A percentile compares a stretch with the other conserved stretches of the same genome.
Conservation (phyloP, 2,888 invertebrate genomes). For the Pachymerium ferrugineum region DNA sequence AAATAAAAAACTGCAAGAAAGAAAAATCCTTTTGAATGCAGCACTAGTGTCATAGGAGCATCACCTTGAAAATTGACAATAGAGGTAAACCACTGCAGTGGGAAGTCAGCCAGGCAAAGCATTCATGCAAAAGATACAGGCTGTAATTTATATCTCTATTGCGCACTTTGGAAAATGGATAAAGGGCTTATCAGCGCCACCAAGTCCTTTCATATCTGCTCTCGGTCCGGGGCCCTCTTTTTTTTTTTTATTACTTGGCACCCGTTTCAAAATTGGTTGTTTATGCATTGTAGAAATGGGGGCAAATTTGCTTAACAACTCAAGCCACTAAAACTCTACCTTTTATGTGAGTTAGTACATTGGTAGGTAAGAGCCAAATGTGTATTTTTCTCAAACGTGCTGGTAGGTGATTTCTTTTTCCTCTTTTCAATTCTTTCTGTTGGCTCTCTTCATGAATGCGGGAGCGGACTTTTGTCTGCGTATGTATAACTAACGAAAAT, state of each 20-base stretch:
- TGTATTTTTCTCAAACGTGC: too few relatives aligned
- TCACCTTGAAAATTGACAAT: constrained; percentile 13
- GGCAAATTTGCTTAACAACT: constrained; percentile 2
- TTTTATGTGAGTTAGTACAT: background rate
- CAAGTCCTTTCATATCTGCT: background rate
- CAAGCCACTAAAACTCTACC: background rate
- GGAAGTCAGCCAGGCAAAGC: constrained; percentile 3
- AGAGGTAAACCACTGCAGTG: constrained; percentile 3
- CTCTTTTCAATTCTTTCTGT: too few relatives aligned
- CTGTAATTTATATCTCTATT: constrained; percentile 9
- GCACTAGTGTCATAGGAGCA: background rate
- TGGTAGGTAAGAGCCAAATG: background rate
- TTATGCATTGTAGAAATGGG: constrained; percentile 2
- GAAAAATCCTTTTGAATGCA: background rate
- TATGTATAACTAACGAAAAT: background rate
- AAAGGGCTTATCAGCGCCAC: constrained; percentile 6
- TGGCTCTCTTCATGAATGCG: background rate
- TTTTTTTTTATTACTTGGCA: constrained; percentile 13
- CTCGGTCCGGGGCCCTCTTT: background rate
- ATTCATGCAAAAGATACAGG: constrained; percentile 8
- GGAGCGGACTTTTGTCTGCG: background rate
- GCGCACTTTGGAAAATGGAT: constrained; percentile 13
- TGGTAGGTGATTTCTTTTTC: too few relatives aligned
- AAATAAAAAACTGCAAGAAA: too few relatives aligned
- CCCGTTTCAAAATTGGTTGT: constrained; percentile 2